Evolutionary conservation across 1,140 invertebrate genomes (phyloP).

Genomic region (Microvelia longipes): DNA sequence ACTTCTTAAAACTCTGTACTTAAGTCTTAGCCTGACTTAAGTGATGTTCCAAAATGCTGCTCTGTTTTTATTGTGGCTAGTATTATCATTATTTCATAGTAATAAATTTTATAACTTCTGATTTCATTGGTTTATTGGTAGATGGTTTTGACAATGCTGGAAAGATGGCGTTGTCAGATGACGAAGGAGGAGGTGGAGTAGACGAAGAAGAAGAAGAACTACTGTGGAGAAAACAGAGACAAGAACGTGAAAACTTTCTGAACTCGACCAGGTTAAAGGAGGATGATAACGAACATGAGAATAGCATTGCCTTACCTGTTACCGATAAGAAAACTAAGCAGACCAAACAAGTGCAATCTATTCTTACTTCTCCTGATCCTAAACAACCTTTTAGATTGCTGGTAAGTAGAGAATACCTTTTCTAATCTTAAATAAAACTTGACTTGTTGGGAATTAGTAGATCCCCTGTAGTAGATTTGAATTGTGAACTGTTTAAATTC

Average conservation of each 20-base stretch:
- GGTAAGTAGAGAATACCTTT: too few relatives aligned
- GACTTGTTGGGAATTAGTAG: too few relatives aligned
- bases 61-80: too few relatives aligned
- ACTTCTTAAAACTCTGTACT: too few relatives aligned
- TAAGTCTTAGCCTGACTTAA: too few relatives aligned
- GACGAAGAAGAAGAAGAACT: constrained; percentile 47
- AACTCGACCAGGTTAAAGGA: constrained; percentile 16
- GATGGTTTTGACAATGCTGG: background rate
- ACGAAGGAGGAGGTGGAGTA: constrained; percentile 32
- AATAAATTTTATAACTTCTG: background rate
- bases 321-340: background rate
- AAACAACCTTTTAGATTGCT: constrained; percentile 12
- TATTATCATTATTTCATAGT: too few relatives aligned
- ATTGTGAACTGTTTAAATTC: too few relatives aligned
- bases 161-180: constrained; percentile 8
- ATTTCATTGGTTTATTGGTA: background rate
- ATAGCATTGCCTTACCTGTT: background rate
- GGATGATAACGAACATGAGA: background rate
- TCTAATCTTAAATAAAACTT: too few relatives aligned
- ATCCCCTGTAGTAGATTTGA: too few relatives aligned
- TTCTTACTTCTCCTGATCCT: constrained; percentile 27
- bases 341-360: constrained; percentile 8
- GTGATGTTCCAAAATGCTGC: too few relatives aligned
- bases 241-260: constrained; percentile 48
- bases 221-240: constrained; percentile 47